These are phyloP conservation scores for Philereme vetulata DNA, from an alignment of 2,888 invertebrate species.

Conservation along the genomic window DNA sequence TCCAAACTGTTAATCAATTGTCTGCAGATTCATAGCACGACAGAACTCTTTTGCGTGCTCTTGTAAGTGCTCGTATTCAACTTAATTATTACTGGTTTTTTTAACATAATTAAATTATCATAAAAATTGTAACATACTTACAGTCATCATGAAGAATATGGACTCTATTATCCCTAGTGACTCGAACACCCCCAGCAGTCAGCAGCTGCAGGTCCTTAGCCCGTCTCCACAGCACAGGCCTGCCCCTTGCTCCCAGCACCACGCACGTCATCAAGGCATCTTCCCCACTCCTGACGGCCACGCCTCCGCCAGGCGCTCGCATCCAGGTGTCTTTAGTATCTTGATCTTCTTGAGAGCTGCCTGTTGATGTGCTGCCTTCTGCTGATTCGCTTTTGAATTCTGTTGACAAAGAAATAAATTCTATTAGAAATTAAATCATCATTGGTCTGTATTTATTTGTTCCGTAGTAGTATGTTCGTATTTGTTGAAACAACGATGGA, in stretches of 20 bases:
- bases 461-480: no score
- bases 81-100: no score
- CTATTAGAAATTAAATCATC: not conserved
- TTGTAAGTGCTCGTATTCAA: no score
- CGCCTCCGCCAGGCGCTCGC: slow-evolving; percentile 67
- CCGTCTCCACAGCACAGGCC: slow-evolving; percentile 91
- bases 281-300: slow-evolving; percentile 83
- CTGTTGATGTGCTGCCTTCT: slow-evolving; percentile 61
- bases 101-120: no score
- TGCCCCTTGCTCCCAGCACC: slow-evolving; percentile 87
- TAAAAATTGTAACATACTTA: slow-evolving; percentile 62
- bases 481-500: no score
- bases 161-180: slow-evolving; percentile 89
- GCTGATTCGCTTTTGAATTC: slow-evolving; percentile 57
- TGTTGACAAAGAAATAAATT: slow-evolving; percentile 42
- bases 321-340: slow-evolving; percentile 69
- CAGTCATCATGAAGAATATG: slow-evolving; percentile 90
- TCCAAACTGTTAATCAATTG: no score
- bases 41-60: no score
- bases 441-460: no score
- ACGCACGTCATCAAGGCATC: slow-evolving; percentile 93
- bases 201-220: slow-evolving; percentile 87
- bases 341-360: slow-evolving; percentile 63
- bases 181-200: slow-evolving; percentile 89
- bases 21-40: no score